Conservation (phyloP, 2,797 vertebrate genomes). For the Melopsittacus undulatus region DNA sequence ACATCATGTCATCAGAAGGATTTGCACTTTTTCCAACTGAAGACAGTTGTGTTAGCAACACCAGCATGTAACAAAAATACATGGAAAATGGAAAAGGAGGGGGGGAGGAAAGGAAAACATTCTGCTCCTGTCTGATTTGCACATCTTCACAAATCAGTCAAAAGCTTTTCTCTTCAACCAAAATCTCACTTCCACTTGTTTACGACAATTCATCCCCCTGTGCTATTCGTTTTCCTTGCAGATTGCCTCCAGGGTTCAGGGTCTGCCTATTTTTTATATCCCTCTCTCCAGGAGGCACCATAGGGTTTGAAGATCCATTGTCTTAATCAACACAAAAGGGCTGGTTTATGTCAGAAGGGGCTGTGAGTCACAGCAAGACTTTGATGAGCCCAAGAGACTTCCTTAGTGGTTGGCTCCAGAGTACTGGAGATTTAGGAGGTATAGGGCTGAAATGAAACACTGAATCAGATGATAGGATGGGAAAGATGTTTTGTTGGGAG, state of each 20-base stretch:
- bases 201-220: not conserved
- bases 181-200: conserved; percentile 24
- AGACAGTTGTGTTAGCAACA: not conserved
- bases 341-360: not conserved
- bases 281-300: conserved; percentile 28
- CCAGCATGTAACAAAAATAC: not conserved
- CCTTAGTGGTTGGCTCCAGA: not conserved
- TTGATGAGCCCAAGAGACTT: not conserved
- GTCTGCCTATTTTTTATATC: not conserved
- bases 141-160: not conserved
- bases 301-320: not conserved
- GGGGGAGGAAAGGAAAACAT: not conserved
- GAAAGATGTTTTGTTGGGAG: not conserved
- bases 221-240: conserved; percentile 21
- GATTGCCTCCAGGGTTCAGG: conserved; percentile 10
- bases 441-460: not conserved
- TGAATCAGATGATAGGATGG: not conserved
- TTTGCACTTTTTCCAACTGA: not conserved
- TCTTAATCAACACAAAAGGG: not conserved
- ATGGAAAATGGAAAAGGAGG: not conserved
- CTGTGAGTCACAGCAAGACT: conserved; percentile 23
- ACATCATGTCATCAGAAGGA: not conserved
- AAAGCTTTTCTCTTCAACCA: conserved; percentile 7
- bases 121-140: not conserved
- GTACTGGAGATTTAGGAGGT: not conserved